phyloP scores from a whole-genome alignment of 2,113 vertebrate species.

The Ovis canadensis region DNA sequence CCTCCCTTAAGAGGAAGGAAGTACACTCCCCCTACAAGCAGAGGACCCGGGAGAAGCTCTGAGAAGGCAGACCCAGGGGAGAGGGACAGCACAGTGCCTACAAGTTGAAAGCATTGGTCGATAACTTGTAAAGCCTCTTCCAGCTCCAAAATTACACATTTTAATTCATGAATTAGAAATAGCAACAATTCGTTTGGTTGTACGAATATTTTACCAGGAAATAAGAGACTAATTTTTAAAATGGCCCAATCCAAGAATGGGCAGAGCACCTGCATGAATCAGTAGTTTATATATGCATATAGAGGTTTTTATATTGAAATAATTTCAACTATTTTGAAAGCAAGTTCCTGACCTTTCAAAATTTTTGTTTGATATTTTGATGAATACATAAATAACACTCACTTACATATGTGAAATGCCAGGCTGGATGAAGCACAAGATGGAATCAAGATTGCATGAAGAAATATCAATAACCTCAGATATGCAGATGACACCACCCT shows the following conservation, averaged over 20 bases:
- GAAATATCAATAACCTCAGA: background rate
- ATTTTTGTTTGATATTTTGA: background rate
- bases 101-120: background rate
- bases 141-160: background rate
- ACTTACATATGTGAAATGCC: background rate
- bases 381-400: background rate
- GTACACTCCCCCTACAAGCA: too few species aligned
- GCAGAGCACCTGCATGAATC: background rate
- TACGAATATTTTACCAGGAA: background rate
- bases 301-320: background rate
- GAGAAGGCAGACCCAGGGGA: background rate
- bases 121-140: background rate
- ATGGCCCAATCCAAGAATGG: background rate
- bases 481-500: background rate
- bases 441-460: background rate
- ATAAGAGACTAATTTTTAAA: background rate
- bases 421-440: background rate
- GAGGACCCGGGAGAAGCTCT: background rate
- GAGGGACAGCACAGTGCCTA: background rate
- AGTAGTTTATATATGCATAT: background rate
- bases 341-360: background rate
- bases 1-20: background rate
- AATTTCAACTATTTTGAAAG: background rate
- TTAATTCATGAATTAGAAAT: background rate
- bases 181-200: background rate